These are phyloP conservation scores for Oxytorus armatus DNA, from an alignment of 2,888 invertebrate genomes.

Conservation along the genomic window DNA sequence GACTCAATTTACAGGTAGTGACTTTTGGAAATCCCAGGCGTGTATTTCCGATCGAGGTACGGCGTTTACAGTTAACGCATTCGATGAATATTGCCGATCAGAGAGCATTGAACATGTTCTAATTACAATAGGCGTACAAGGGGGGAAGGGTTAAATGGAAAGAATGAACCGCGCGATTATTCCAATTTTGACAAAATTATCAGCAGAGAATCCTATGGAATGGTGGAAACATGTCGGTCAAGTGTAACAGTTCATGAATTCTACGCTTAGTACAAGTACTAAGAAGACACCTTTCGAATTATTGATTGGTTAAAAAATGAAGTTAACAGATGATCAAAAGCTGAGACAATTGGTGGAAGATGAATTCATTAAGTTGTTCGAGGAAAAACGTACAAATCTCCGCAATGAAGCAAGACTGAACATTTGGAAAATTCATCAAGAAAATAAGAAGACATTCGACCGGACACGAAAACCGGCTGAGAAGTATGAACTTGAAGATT, in stretches of 20 bases:
- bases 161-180: constrained; percentile 46
- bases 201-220: constrained; percentile 18
- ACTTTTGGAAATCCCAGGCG: constrained; percentile 53
- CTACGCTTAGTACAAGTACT: constrained; percentile 23
- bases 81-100: constrained; percentile 8
- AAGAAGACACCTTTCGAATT: constrained; percentile 41
- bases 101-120: constrained; percentile 43
- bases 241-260: constrained; percentile 45
- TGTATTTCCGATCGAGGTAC: constrained; percentile 46
- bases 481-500: background rate
- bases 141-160: constrained; percentile 58
- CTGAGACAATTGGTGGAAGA: constrained; percentile 3
- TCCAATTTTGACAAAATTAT: constrained; percentile 46
- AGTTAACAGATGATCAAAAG: constrained; percentile 13
- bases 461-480: background rate
- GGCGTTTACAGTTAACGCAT: constrained; percentile 54
- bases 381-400: background rate
- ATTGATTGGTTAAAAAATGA: constrained; percentile 15
- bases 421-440: constrained; percentile 29
- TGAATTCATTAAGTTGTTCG: background rate
- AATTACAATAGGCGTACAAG: constrained; percentile 55
- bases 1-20: constrained; percentile 18
- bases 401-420: constrained; percentile 12
- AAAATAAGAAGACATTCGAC: constrained; percentile 35
- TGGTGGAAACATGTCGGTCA: constrained; percentile 23